phyloP scores from a whole-genome alignment of 1,140 invertebrate species.

The Euglossa dilemma region DNA sequence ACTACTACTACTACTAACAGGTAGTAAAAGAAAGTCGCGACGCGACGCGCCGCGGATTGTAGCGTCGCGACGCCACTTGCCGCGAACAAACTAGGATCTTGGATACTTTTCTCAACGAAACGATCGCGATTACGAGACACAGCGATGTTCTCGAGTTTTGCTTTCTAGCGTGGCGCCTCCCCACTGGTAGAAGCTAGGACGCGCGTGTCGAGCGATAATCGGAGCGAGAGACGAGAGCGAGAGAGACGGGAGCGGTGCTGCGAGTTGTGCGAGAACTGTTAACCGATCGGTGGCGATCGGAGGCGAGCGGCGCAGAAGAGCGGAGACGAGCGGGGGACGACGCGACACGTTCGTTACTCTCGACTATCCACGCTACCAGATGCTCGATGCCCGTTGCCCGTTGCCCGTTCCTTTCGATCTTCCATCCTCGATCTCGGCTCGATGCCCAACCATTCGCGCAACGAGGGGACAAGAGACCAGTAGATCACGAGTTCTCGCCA shows the following conservation, averaged over 20 bases:
- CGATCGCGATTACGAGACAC: conserved; percentile 17
- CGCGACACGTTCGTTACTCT: conserved; percentile 9
- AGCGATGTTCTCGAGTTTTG: conserved; percentile 24
- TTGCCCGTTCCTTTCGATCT: not conserved
- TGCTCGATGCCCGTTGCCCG: not conserved
- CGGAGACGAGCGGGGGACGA: no score
- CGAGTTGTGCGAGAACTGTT: conserved; percentile 30
- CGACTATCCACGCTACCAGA: conserved; percentile 5
- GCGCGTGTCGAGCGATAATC: conserved; percentile 46
- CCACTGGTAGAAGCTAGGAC: conserved; percentile 34
- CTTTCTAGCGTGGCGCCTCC: conserved; percentile 50
- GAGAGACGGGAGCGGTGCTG: not conserved
- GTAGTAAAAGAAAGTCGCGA: not conserved
- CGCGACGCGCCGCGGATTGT: conserved; percentile 22
- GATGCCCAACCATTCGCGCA: not conserved
- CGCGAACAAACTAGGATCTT: not conserved
- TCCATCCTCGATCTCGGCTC: not conserved
- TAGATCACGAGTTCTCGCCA: conserved; percentile 29
- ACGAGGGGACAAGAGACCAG: not conserved
- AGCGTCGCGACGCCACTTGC: conserved; percentile 27
- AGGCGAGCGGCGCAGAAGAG: no score
- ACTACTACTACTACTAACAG: not conserved
- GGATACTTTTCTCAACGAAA: not conserved
- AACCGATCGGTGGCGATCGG: not conserved
- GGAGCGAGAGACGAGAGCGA: not conserved